phyloP scores from a whole-genome alignment of 1,140 invertebrate species.

The Calephelis nemesis region DNA sequence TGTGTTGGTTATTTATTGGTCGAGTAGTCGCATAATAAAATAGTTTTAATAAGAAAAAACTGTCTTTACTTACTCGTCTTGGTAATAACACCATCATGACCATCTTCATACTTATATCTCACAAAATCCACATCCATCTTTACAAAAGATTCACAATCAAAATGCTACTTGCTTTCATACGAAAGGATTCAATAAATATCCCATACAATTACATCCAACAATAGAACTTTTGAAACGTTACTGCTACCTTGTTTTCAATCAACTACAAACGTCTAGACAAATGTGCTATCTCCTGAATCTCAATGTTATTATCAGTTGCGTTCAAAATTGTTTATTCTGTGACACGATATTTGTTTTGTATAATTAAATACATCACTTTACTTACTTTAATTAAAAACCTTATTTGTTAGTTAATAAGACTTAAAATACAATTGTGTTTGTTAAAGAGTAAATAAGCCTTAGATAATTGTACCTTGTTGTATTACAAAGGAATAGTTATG shows the following conservation, averaged over 20 bases:
- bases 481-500: neutral
- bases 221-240: neutral
- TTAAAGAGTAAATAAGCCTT: neutral
- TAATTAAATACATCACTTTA: constrained; percentile 3
- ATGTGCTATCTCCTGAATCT: constrained; percentile 9
- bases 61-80: constrained; percentile 48
- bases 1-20: too few species aligned
- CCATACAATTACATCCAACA: neutral
- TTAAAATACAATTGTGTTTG: neutral
- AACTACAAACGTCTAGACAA: constrained; percentile 13
- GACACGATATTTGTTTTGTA: constrained; percentile 10
- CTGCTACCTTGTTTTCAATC: constrained; percentile 8
- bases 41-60: too few species aligned
- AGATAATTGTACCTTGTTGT: neutral
- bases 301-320: constrained; percentile 2
- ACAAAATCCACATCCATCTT: constrained; percentile 64
- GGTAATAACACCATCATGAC: constrained; percentile 51
- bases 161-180: constrained; percentile 10
- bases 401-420: constrained; percentile 16
- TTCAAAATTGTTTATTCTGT: constrained; percentile 2
- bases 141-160: constrained; percentile 23
- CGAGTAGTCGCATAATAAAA: too few species aligned
- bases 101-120: constrained; percentile 56
- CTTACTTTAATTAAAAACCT: constrained; percentile 14
- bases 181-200: neutral